Base-by-base conservation (phyloP, 2,888 invertebrate genomes). In the Uloborus plumipes region DNA sequence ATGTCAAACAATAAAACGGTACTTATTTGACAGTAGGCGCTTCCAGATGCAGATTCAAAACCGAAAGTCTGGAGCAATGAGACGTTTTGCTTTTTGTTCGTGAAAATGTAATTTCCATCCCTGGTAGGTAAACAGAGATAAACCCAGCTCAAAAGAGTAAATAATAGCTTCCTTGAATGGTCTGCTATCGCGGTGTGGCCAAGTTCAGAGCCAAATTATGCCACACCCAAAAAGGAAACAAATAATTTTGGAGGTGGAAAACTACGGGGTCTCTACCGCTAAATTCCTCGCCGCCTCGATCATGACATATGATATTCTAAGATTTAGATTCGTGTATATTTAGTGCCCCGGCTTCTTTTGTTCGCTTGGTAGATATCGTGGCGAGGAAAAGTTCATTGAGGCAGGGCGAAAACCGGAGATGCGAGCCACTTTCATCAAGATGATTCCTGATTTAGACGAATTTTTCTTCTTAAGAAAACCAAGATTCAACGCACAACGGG, bases 301-400 rank as follows among this genome's bases (percentile, higher is more conserved):
- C 74, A 69, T 80, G 80, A 74, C 74, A 74, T 69, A 81, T 81
- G 80, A 81, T 81, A 75, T 81, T 81, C 70, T 70, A 64, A 74
- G 70, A 81, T 80, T 74, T 80, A 73, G 53, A 70, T 74, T 73
- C 62, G 55, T 55, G 61, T 70, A 64, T 55, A 53, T 55, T 71
- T 58, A 69, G 47, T n/a, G 67, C 62, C 61, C 49, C 64, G 70
- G 64, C 64, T 65, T 58, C 80, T 81, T 81, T 81, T 81, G 80
- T 81, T 81, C 59, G n/a, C 65, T n/a, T 64, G 31, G 39, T 50
- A 69, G 75, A 64, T 64, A 77, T 77, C 71, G 71, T 70, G 64
- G 31, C 62, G 59, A 47, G 61, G 74, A 14, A 69, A 53, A 26
- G 69, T 62, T 69, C 50, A 39, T 39, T 39, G 39, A 39, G 39